Percentiles rank a stretch among this genome's conserved stretches.
Evolutionary conservation across 2,113 vertebrate species (phyloP).

Genomic region (Eulemur rufifrons): DNA sequence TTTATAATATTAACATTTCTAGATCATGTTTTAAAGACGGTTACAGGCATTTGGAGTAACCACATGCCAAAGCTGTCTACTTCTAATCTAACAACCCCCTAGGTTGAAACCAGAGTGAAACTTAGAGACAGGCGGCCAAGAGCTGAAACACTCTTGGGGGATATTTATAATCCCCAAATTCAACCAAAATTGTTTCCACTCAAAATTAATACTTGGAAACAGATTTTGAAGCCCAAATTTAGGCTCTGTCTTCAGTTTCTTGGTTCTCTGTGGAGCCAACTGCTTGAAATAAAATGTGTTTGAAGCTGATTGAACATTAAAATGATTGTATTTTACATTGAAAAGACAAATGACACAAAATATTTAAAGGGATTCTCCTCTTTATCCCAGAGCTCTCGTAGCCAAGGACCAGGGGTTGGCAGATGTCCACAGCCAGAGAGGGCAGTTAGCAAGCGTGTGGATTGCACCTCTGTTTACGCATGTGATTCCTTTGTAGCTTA

Average conservation of each 20-base stretch:
- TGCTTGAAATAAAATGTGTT: constrained; percentile 58
- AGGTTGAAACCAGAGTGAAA: constrained; percentile 70
- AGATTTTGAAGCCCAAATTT: constrained; percentile 74
- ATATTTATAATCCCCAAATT: constrained; percentile 70
- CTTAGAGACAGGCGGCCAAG: constrained; percentile 50
- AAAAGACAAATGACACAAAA: constrained; percentile 56
- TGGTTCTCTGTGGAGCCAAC: background rate
- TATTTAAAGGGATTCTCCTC: background rate
- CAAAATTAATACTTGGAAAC: constrained; percentile 76
- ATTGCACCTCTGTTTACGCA: constrained; percentile 47
- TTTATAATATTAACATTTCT: constrained; percentile 79
- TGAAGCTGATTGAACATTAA: constrained; percentile 66
- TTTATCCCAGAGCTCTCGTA: constrained; percentile 28
- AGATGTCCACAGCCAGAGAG: background rate
- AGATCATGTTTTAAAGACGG: constrained; percentile 70
- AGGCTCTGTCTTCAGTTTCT: constrained; percentile 61
- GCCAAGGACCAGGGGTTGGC: background rate
- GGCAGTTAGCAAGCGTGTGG: background rate
- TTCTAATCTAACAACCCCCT: constrained; percentile 72
- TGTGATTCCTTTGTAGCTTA: constrained; percentile 14
- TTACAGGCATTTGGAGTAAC: constrained; percentile 75
- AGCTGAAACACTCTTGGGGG: constrained; percentile 70
- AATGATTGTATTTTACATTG: constrained; percentile 50
- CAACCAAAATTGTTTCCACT: constrained; percentile 80
- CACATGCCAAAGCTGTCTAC: constrained; percentile 75